Base-by-base conservation (phyloP, 1,140 invertebrate species). In the Atta colombica region DNA sequence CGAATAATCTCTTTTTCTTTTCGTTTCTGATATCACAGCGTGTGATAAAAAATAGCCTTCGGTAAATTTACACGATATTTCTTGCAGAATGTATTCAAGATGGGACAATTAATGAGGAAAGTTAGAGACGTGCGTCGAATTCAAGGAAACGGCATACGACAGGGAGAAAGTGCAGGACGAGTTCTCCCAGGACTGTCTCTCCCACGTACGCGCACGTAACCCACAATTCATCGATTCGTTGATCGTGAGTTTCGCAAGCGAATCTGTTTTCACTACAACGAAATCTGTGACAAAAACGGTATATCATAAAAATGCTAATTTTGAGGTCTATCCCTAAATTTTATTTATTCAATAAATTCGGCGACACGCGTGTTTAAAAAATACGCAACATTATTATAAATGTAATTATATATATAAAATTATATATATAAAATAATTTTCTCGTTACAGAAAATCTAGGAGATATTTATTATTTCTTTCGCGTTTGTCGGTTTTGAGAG, bases 211-310 rank as follows among this genome's bases (percentile, higher is more conserved):
- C 85, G 55, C 28, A 86, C 69, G 77, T 77, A 89, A 81, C 25
- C 39, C 75, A 77, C 88, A 60, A 89, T 78, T 89, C 85, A 87
- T 90, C 72, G 85, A 89, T 86, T 69, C 82, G 63, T 10, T 16
- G 65, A 14, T 77, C 28, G 25, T 72, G 28, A 53, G 71, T 89
- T 89, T 87, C 84, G 84, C 66, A 89, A 90, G n/a, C 65, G 45
- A 63, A 81, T 89, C 87, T 65, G 71, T 80, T 75, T 86, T 75
- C 74, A 71, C 86, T 53, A 68, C 63, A 68, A 55, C 55, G 16
- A 6, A 4, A 61, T 8, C 12, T 51, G 39, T n/a, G 39, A 51
- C 35, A 74, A 35, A 82, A 82, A 49, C 3, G 12, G n/a, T 8
- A 1, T 5, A 1, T 14, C 10, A 3, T 55, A 51, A 74, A 45